phyloP scores from a whole-genome alignment of 1,140 invertebrate species.

The Nixonia krombeini region DNA sequence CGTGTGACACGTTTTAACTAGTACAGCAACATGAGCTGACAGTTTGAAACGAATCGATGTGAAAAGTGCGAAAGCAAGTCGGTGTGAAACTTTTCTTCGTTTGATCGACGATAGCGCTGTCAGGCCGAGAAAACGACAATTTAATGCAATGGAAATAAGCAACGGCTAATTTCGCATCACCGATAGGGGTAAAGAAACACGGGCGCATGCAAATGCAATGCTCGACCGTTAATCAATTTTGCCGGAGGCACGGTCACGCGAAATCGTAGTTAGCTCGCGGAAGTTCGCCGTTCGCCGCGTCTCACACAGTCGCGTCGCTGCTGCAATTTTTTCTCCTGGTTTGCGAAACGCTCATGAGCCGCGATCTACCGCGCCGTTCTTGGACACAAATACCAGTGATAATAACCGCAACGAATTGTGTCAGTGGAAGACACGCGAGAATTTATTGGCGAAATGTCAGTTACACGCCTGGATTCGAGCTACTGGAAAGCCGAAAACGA shows the following conservation, averaged over 20 bases:
- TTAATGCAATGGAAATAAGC: too few relatives aligned
- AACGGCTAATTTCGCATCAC: too few relatives aligned
- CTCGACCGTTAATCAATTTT: constrained; percentile 11
- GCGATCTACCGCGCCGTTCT: not conserved
- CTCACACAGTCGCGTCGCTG: constrained; percentile 16
- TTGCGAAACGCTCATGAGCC: constrained; percentile 9
- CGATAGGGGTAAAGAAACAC: not conserved
- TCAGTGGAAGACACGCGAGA: constrained; percentile 13
- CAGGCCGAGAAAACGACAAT: too few relatives aligned
- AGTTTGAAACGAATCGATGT: too few relatives aligned
- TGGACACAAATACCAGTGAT: constrained; percentile 5
- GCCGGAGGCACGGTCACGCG: constrained; percentile 17
- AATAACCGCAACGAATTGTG: constrained; percentile 13
- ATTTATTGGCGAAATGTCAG: constrained; percentile 19
- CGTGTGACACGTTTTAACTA: too few relatives aligned
- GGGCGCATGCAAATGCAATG: constrained; percentile 4
- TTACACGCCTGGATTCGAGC: constrained; percentile 3
- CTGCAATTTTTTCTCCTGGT: constrained; percentile 1
- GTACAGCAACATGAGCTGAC: too few relatives aligned
- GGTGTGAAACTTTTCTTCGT: too few relatives aligned
- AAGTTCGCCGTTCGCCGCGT: constrained; percentile 26
- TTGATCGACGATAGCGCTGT: too few relatives aligned
- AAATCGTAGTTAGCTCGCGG: constrained; percentile 28
- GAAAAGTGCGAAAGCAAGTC: too few relatives aligned
- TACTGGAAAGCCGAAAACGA: too few relatives aligned